phyloP scores from a whole-genome alignment of 1,140 invertebrate species.

The Brachionus asplanchnoidis region DNA sequence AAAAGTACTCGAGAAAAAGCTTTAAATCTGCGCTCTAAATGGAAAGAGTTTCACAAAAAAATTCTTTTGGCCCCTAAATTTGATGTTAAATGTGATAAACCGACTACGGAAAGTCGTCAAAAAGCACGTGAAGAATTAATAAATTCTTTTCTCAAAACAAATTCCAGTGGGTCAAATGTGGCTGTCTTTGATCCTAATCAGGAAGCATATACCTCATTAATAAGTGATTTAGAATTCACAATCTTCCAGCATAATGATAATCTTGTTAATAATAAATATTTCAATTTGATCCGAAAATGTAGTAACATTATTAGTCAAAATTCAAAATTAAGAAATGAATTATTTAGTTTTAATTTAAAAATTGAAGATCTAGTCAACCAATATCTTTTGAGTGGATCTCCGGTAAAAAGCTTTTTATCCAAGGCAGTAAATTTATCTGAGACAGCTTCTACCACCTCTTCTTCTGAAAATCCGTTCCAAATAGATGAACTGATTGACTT shows the following conservation, averaged over 20 bases:
- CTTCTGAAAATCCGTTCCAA: background rate
- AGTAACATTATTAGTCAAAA: background rate
- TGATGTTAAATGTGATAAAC: conserved; percentile 41
- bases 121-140: background rate
- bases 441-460: background rate
- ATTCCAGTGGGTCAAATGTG: background rate
- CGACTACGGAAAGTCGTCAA: conserved; percentile 33
- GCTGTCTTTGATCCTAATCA: background rate
- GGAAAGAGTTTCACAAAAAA: conserved; percentile 41
- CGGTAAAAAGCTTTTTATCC: background rate
- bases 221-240: conserved; percentile 18
- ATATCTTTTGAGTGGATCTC: background rate
- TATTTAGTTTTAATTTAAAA: background rate
- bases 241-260: conserved; percentile 19
- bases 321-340: background rate
- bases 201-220: background rate
- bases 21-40: background rate
- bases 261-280: conserved; percentile 26
- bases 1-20: conserved; percentile 25
- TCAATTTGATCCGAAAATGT: conserved; percentile 4
- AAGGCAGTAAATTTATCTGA: background rate
- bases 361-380: background rate
- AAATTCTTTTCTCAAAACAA: background rate
- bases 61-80: conserved; percentile 6
- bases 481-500: background rate